Conservation (phyloP, 2,888 invertebrate species). For the Calephelis perditalis region DNA sequence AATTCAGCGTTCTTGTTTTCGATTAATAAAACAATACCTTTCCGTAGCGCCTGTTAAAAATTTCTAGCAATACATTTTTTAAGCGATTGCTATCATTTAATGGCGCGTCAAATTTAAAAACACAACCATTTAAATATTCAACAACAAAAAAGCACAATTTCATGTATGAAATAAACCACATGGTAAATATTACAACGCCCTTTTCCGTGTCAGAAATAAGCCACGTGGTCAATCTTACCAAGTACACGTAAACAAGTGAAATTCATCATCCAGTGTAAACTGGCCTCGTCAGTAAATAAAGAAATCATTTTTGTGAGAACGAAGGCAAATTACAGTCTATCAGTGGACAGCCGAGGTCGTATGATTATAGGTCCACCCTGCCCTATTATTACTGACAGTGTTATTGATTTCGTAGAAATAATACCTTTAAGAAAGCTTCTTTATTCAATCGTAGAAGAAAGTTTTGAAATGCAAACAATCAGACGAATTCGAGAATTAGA, state of each 20-base stretch:
- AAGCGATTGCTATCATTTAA: background rate
- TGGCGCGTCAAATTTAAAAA: background rate
- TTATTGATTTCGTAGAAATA: background rate
- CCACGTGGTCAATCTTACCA: background rate
- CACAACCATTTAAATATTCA: background rate
- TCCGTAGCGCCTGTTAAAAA: conserved; percentile 2
- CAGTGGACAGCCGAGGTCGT: conserved; percentile 5
- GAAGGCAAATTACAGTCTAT: conserved; percentile 15
- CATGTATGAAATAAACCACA: background rate
- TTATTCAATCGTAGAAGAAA: too few species aligned
- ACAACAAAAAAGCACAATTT: background rate
- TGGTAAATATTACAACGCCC: background rate
- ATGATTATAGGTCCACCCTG: conserved; percentile 2
- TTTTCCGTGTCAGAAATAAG: background rate
- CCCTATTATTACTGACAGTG: conserved; percentile 1
- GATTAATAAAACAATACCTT: background rate
- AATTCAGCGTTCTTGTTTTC: too few species aligned
- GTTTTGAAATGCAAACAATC: too few species aligned
- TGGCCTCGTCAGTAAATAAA: conserved; percentile 17
- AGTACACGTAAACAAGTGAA: background rate
- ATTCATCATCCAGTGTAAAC: conserved; percentile 2
- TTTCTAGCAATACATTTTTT: background rate
- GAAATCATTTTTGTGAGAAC: conserved; percentile 15
- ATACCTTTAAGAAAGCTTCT: too few species aligned
- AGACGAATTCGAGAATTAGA: too few species aligned